Conservation (phyloP, 2,888 invertebrate genomes). For the Ectropis crepuscularia region DNA sequence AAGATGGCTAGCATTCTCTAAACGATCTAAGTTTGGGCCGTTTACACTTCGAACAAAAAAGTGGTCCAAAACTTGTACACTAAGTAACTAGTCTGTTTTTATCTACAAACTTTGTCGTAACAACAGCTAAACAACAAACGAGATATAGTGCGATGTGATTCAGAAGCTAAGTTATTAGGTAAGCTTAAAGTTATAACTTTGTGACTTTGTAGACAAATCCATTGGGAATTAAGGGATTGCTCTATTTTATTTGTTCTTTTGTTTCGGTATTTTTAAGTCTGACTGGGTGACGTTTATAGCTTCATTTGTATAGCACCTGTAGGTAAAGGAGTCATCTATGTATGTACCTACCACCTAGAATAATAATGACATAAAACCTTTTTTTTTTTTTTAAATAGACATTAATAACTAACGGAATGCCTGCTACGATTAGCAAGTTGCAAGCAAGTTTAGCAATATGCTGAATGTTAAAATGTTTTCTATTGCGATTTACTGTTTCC, state of each 20-base stretch:
- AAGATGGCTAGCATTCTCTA: constrained; percentile 18
- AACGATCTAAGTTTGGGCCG: constrained; percentile 23
- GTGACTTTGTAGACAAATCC: constrained; percentile 8
- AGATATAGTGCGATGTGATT: constrained; percentile 28
- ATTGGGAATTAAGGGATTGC: not conserved
- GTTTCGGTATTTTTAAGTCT: not conserved
- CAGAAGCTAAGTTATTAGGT: constrained; percentile 25
- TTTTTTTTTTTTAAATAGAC: too few species aligned
- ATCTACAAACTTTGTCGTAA: constrained; percentile 32
- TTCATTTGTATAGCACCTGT: not conserved
- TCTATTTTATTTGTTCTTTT: not conserved
- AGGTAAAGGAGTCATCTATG: too few species aligned
- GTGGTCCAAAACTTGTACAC: constrained; percentile 19
- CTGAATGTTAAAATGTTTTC: too few species aligned
- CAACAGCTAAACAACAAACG: constrained; percentile 30
- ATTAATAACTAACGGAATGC: too few species aligned
- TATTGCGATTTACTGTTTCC: too few species aligned
- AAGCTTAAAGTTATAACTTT: constrained; percentile 13
- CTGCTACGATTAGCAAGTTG: too few species aligned
- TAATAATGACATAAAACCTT: too few species aligned
- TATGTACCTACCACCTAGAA: too few species aligned
- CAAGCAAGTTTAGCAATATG: too few species aligned
- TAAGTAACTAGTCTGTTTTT: constrained; percentile 34
- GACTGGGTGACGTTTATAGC: not conserved
- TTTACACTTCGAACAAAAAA: constrained; percentile 29